These are phyloP conservation scores for Ligdia adustata DNA, from an alignment of 2,888 invertebrate genomes.

Conservation along the genomic window DNA sequence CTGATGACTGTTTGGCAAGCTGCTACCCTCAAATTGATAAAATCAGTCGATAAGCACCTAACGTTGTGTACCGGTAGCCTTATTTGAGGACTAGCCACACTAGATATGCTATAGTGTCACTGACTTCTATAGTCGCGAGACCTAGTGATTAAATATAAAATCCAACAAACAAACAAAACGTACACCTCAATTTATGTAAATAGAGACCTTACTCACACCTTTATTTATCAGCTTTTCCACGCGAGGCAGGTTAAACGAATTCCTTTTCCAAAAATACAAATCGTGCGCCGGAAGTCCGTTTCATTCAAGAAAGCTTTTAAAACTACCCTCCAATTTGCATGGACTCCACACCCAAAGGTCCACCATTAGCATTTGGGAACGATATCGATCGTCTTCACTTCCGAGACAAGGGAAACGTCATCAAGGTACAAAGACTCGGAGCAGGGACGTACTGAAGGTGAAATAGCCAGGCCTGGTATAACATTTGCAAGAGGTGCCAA, in stretches of 20 bases:
- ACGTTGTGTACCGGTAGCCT: too few relatives aligned
- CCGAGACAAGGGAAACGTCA: slow-evolving; percentile 49
- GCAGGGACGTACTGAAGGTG: slow-evolving; percentile 22
- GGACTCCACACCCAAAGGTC: slow-evolving; percentile 10
- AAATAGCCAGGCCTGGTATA: slow-evolving; percentile 8
- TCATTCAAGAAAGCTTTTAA: slow-evolving; percentile 12
- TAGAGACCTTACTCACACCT: too few relatives aligned
- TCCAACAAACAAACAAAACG: too few relatives aligned
- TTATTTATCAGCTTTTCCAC: too few relatives aligned
- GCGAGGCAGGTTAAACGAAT: not conserved
- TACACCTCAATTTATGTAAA: too few relatives aligned
- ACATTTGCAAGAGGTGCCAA: not conserved
- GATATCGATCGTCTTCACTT: slow-evolving; percentile 42
- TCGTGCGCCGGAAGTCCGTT: slow-evolving; percentile 6
- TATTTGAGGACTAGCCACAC: too few relatives aligned
- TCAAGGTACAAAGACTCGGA: slow-evolving; percentile 53
- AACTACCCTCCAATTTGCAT: slow-evolving; percentile 12
- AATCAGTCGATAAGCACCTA: too few relatives aligned
- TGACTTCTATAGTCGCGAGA: too few relatives aligned
- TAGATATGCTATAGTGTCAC: too few relatives aligned
- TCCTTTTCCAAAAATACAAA: slow-evolving; percentile 5
- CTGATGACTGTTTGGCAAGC: too few relatives aligned
- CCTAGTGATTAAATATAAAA: too few relatives aligned
- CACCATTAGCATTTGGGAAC: slow-evolving; percentile 35
- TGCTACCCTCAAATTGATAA: too few relatives aligned